These are phyloP conservation scores for Phylloscopus whistleri DNA, from an alignment of 2,113 vertebrate genomes.

Conservation along the genomic window DNA sequence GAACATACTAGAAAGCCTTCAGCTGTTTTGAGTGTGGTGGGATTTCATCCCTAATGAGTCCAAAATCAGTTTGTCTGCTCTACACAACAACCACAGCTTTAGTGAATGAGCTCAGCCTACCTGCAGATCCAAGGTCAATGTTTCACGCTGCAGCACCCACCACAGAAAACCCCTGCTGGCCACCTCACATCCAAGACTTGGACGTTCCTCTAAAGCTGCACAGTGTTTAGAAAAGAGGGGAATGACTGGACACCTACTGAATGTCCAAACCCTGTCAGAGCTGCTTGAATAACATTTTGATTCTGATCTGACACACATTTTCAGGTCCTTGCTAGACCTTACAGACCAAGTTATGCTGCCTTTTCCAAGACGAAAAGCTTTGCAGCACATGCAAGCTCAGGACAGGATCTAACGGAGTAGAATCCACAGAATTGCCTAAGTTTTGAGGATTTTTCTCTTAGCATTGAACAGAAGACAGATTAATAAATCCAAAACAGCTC, in stretches of 20 bases:
- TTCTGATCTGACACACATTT: not conserved
- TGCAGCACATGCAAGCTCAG: not conserved
- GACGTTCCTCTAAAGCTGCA: not conserved
- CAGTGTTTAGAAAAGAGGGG: not conserved
- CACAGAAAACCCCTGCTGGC: not conserved
- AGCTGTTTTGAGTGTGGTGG: not conserved
- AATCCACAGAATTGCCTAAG: not conserved
- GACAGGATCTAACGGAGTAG: not conserved
- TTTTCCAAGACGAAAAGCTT: not conserved
- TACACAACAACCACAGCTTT: not conserved
- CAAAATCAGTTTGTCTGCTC: not conserved
- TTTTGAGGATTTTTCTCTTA: not conserved
- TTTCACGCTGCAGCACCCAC: not conserved
- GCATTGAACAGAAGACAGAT: not conserved
- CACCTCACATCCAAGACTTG: not conserved
- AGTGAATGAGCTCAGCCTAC: not conserved
- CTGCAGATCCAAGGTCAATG: not conserved
- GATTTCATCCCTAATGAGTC: not conserved
- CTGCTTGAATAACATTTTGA: not conserved
- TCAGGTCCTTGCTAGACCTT: not conserved
- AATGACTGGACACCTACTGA: not conserved
- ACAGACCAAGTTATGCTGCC: not conserved
- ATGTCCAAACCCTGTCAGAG: not conserved
- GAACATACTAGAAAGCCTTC: not conserved
- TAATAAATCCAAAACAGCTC: not conserved